Base-by-base conservation (phyloP, 2,797 vertebrate genomes). In the Sebastes matsubarae region DNA sequence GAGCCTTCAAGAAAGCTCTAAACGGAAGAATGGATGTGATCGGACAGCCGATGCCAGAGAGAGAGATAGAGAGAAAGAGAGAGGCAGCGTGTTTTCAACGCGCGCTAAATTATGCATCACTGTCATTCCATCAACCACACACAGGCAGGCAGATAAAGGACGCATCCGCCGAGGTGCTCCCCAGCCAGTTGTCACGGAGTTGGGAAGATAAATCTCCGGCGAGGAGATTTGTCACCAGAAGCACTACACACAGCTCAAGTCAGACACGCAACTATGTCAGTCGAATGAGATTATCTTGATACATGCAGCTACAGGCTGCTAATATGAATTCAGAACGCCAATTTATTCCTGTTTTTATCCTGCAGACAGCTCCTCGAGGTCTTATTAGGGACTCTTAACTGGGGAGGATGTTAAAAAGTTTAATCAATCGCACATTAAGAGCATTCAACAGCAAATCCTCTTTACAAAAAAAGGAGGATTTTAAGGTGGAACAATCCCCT, bases 101-200 rank as follows among this genome's bases (percentile, higher is more conserved):
- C 36, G 16, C 85, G 52, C 93, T 96, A 94, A 95, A 96, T 96
- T 95, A 95, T 95, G 94, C 95, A 95, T 94, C 84, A 65, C 92
- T 91, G 91, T 93, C 94, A 93, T 95, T 95, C 92, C 93, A 93
- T 95, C 94, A 94, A 89, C 85, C 80, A 59, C 91, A 87, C 89
- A 80, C 88, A 84, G 88, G 84, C 90, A 87, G 88, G 88, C 88
- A 86, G 92, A 95, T 94, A 93, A 94, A 91, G 93, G 88, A 93
- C 66, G 88, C 88, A 83, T 88, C 92, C 88, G 82, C 85, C 22
- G 88, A 94, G 94, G 92, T 92, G 91, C 92, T 95, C 93, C 91
- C 93, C 85, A 89, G 87, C 89, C 91, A 80, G 84, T 93, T 90
- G 92, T 93, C 94, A 88, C 66, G n/a, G 88, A 87, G 83, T 87